Conservation (phyloP, 2,113 vertebrate species). For the Albula glossodonta region DNA sequence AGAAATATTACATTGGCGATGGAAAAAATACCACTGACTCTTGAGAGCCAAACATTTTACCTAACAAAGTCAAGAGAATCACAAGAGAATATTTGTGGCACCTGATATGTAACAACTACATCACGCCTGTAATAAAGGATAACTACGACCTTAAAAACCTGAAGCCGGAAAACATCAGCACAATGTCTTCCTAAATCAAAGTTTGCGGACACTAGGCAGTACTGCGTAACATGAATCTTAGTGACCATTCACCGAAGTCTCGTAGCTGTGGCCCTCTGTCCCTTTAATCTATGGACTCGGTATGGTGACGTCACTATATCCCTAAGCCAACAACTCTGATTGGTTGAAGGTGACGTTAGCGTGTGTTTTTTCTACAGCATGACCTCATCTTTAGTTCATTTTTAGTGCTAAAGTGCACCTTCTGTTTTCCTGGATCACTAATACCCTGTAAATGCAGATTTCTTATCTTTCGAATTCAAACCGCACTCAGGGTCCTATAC, state of each 20-base stretch:
- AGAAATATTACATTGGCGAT: too few species aligned
- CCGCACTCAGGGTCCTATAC: slow-evolving; percentile 6
- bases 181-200: too few species aligned
- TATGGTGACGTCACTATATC: slow-evolving; percentile 79
- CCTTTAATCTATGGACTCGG: slow-evolving; percentile 69
- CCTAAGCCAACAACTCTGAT: slow-evolving; percentile 74
- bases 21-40: too few species aligned
- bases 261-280: slow-evolving; percentile 41
- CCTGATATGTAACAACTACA: too few species aligned
- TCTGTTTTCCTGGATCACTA: slow-evolving; percentile 52
- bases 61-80: too few species aligned
- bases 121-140: too few species aligned
- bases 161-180: too few species aligned
- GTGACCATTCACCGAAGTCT: neutral
- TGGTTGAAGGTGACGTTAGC: slow-evolving; percentile 90
- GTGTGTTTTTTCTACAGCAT: slow-evolving; percentile 67
- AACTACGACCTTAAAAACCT: too few species aligned
- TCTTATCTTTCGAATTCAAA: slow-evolving; percentile 39
- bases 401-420: slow-evolving; percentile 77
- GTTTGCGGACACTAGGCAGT: neutral
- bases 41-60: too few species aligned
- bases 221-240: neutral
- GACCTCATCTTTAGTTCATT: slow-evolving; percentile 86
- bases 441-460: slow-evolving; percentile 43
- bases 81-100: too few species aligned